Conservation (phyloP, 2,888 invertebrate genomes). For the Chrysodeixis includens region DNA sequence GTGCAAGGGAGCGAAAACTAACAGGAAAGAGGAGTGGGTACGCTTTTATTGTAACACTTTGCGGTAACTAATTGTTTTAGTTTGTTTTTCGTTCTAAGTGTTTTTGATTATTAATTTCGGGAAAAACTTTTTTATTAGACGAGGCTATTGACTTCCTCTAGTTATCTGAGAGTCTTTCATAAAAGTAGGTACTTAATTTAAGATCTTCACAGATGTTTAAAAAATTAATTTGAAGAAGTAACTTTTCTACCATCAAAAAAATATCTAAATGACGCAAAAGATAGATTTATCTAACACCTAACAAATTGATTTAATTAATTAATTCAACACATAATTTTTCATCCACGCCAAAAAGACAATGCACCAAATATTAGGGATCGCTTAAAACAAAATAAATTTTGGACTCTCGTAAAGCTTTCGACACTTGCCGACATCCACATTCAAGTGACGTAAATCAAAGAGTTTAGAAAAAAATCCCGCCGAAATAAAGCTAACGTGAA, state of each 20-base stretch:
- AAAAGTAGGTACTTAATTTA: no score
- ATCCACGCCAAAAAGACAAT: constrained; percentile 64
- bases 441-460: constrained; percentile 86
- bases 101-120: constrained; percentile 46
- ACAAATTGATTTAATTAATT: constrained; percentile 16
- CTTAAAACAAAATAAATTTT: constrained; percentile 85
- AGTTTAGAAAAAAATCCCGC: constrained; percentile 82
- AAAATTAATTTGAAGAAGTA: constrained; percentile 36
- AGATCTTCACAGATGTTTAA: no score
- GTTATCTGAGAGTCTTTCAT: no score
- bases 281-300: neutral
- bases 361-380: constrained; percentile 66
- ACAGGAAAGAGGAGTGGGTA: constrained; percentile 77
- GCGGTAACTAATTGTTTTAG: constrained; percentile 80
- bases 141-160: no score
- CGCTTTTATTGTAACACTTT: constrained; percentile 74
- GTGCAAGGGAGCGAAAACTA: constrained; percentile 83
- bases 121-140: neutral
- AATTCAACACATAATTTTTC: constrained; percentile 52
- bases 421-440: constrained; percentile 78
- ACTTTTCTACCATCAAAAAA: neutral
- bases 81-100: constrained; percentile 42
- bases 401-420: constrained; percentile 84
- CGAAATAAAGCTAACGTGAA: constrained; percentile 87
- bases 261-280: no score